These are phyloP conservation scores for Herpailurus yagouaroundi DNA, from an alignment of 2,113 vertebrate genomes.

Conservation along the genomic window DNA sequence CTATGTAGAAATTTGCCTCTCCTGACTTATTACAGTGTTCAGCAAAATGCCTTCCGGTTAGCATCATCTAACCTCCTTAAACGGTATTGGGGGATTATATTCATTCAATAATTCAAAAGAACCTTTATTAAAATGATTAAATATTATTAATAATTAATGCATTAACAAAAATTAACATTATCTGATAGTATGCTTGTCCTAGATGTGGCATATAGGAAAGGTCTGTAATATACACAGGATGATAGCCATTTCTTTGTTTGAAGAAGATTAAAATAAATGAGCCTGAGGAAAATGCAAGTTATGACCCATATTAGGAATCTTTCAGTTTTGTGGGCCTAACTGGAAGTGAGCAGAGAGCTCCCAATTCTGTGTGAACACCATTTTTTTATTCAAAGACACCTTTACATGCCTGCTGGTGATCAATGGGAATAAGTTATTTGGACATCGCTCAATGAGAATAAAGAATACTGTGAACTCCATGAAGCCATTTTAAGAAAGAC, in stretches of 20 bases:
- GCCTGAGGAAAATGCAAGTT: background rate
- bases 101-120: slow-evolving; percentile 60
- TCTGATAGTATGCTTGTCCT: background rate
- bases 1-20: background rate
- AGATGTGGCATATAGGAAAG: background rate
- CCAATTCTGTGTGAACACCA: background rate
- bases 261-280: background rate
- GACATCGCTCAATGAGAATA: background rate
- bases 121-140: slow-evolving; percentile 66
- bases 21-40: background rate
- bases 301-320: background rate
- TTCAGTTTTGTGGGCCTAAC: background rate
- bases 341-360: background rate
- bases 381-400: background rate
- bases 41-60: slow-evolving; percentile 49
- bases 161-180: slow-evolving; percentile 62
- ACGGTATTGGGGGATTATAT: slow-evolving; percentile 4
- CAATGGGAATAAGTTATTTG: background rate
- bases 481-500: background rate
- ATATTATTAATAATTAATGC: slow-evolving; percentile 51
- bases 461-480: background rate
- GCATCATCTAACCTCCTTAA: background rate
- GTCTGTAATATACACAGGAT: background rate
- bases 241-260: background rate
- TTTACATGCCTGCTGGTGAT: background rate